phyloP scores from a whole-genome alignment of 2,113 vertebrate species.

The Corydoras sp. region DNA sequence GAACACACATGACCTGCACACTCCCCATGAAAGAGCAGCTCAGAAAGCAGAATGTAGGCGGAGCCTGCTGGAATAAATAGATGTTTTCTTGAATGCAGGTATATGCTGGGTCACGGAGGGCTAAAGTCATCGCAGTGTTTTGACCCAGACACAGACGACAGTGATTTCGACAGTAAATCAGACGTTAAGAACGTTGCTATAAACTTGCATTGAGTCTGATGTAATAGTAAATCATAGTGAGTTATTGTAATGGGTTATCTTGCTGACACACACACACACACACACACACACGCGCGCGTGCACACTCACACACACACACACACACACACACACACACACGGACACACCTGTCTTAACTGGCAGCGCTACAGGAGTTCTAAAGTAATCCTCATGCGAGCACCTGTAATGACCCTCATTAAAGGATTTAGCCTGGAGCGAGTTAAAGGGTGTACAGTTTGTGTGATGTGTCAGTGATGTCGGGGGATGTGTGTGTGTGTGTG shows the following conservation, averaged over 20 bases:
- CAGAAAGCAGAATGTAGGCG: too few species aligned
- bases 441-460: constrained; percentile 14
- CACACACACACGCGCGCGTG: background rate
- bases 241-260: background rate
- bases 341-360: background rate
- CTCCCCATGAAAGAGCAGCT: too few species aligned
- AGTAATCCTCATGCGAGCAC: background rate
- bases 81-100: too few species aligned
- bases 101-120: too few species aligned
- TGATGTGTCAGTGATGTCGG: background rate
- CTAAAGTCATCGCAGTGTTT: too few species aligned
- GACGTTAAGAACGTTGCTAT: too few species aligned
- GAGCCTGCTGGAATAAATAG: too few species aligned
- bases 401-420: background rate
- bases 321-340: constrained; percentile 19
- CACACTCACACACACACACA: background rate
- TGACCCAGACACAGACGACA: too few species aligned
- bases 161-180: too few species aligned
- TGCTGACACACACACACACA: background rate
- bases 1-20: too few species aligned
- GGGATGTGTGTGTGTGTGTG: background rate
- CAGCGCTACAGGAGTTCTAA: background rate
- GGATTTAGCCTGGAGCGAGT: background rate
- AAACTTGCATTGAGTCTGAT: background rate
- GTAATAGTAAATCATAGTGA: background rate